Evolutionary conservation across 2,113 vertebrate genomes (phyloP).

Genomic region (Carassius gibelio): DNA sequence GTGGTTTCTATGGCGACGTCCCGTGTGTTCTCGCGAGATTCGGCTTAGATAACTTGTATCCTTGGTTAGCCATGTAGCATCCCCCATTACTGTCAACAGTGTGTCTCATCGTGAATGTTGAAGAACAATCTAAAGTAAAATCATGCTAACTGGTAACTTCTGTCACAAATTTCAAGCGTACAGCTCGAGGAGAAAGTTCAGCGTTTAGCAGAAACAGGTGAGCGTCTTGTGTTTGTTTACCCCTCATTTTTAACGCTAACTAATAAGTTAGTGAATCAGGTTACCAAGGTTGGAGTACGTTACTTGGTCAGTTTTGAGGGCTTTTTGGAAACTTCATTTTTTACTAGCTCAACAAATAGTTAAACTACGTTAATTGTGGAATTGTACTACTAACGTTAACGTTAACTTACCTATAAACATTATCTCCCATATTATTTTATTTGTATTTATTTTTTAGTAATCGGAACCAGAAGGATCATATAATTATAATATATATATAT

Average conservation of each 20-base stretch:
- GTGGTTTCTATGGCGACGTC: conserved; percentile 40
- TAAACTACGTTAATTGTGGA: neutral
- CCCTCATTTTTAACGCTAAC: neutral
- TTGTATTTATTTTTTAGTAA: neutral
- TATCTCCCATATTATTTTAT: too few species aligned
- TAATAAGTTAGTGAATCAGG: neutral
- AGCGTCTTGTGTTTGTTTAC: conserved; percentile 1
- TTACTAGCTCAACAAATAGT: neutral
- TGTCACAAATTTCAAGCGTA: neutral
- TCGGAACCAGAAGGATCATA: neutral
- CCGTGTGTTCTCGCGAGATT: conserved; percentile 15
- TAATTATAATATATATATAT: too few species aligned
- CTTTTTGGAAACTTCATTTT: neutral
- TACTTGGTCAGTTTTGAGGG: neutral
- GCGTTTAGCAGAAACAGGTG: neutral
- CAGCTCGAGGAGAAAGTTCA: neutral
- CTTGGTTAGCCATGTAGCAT: conserved; percentile 1
- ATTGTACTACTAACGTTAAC: neutral
- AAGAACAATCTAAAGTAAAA: neutral
- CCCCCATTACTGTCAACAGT: neutral
- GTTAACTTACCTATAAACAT: too few species aligned
- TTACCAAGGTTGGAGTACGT: neutral
- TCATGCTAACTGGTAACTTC: neutral
- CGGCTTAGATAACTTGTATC: neutral
- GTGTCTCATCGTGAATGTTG: too few species aligned